Evolutionary conservation across 2,113 vertebrate genomes (phyloP).

Genomic region (Xerus inauris): DNA sequence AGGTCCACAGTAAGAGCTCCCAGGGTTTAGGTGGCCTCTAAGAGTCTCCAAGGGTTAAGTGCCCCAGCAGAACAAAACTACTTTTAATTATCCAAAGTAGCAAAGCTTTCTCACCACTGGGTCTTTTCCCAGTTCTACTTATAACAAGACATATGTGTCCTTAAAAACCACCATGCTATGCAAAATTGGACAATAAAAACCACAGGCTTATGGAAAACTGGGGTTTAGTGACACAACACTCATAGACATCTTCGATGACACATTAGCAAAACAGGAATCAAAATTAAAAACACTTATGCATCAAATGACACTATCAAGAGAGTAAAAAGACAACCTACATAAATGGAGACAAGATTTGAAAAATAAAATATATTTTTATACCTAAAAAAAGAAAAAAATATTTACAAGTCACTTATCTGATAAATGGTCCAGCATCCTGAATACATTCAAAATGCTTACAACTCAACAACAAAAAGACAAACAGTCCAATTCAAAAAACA

Average conservation of each 20-base stretch:
- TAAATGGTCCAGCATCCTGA: not conserved
- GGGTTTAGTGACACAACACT: not conserved
- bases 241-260: constrained; percentile 2
- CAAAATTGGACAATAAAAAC: not conserved
- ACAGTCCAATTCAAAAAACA: not conserved
- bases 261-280: not conserved
- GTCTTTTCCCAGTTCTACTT: not conserved
- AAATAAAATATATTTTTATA: not conserved
- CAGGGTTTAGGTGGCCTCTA: not conserved
- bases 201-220: not conserved
- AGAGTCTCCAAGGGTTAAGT: not conserved
- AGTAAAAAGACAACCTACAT: not conserved
- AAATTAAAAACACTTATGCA: constrained; percentile 6
- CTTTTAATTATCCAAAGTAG: not conserved
- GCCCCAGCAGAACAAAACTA: not conserved
- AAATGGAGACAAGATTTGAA: not conserved
- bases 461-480: not conserved
- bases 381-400: not conserved
- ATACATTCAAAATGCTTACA: not conserved
- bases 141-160: not conserved
- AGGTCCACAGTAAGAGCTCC: not conserved
- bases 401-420: not conserved
- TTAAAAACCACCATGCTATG: not conserved
- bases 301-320: not conserved
- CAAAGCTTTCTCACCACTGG: not conserved